Base-by-base conservation (phyloP, 2,113 vertebrate genomes). In the Lota lota region DNA sequence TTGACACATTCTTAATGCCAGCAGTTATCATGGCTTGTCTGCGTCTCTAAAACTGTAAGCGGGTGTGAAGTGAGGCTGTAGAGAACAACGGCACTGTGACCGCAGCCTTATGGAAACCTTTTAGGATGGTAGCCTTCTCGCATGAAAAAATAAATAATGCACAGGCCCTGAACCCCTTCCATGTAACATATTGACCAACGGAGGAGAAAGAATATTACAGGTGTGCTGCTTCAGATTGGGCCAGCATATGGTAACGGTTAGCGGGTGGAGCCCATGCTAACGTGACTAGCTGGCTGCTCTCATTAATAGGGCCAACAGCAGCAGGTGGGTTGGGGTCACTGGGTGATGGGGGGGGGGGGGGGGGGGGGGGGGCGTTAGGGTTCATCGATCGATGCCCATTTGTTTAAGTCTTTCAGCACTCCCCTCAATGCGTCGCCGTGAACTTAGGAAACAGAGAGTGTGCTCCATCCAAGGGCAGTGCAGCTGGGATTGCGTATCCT, bases 191-290 rank as follows among this genome's bases (percentile, higher is more conserved):
- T 89, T 88, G 87, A 87, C 80, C 21, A 83, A 69, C 5, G 17
- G 59, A 75, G 82, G 73, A 71, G 28, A 7, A 47, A 10, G 76
- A 78, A 85, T 28, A 83, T 85, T 87, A 87, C 82, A 85, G 80
- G 79, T 89, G 78, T 70, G 75, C 85, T 80, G 82, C 80, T 80
- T 77, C 53, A 81, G 47, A 78, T 84, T 85, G 85, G 63, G 73
- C 62, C 79, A 64, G 76, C 91, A 89, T 87, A 78, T 90, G 88
- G 86, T 66, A 91, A 79, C 81, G 63, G 79, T 92, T 90, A 86
- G 82, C 76, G 66, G 5, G 5, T 64, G 61, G 73, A 67, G 66
- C 67, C 28, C 28, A 28, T 33, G 15, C 75, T 85, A 81, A 85
- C 88, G 78, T 75, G 73, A 70, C 76, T 11, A 66, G 79, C 81